phyloP scores from a whole-genome alignment of 2,888 invertebrate genomes.

The Beris morrisii region DNA sequence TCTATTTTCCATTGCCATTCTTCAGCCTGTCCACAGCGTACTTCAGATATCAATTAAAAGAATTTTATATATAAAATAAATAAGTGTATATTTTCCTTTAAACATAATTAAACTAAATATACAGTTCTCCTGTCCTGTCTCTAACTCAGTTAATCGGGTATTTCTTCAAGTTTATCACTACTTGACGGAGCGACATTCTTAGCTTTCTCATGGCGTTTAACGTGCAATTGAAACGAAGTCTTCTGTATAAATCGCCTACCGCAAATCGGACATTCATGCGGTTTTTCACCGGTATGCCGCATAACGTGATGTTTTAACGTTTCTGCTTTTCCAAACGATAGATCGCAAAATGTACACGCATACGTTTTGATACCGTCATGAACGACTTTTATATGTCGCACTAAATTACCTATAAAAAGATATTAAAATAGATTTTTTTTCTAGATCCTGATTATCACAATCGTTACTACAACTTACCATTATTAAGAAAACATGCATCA shows the following conservation, averaged over 20 bases:
- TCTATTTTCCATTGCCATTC: too few species aligned
- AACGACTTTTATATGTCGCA: constrained; percentile 32
- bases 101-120: too few species aligned
- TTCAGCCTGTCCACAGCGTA: too few species aligned
- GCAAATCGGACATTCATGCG: constrained; percentile 32
- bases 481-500: constrained; percentile 27
- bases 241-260: constrained; percentile 36
- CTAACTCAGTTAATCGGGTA: too few species aligned
- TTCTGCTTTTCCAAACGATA: constrained; percentile 34
- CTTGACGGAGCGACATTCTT: neutral
- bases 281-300: constrained; percentile 37
- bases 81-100: too few species aligned
- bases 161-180: too few species aligned
- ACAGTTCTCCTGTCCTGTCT: too few species aligned
- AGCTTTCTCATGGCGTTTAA: constrained; percentile 31
- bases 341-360: constrained; percentile 33
- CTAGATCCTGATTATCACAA: too few species aligned
- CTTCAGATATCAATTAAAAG: too few species aligned
- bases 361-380: constrained; percentile 34
- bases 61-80: too few species aligned
- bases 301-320: constrained; percentile 37
- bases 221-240: constrained; percentile 33
- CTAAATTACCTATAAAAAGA: constrained; percentile 17
- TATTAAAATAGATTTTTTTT: neutral
- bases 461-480: constrained; percentile 26